Evolutionary conservation across 2,888 invertebrate species (phyloP), one percentile per base, ranked within the genome.

Genomic region (Tricholauxania praeusta): DNA sequence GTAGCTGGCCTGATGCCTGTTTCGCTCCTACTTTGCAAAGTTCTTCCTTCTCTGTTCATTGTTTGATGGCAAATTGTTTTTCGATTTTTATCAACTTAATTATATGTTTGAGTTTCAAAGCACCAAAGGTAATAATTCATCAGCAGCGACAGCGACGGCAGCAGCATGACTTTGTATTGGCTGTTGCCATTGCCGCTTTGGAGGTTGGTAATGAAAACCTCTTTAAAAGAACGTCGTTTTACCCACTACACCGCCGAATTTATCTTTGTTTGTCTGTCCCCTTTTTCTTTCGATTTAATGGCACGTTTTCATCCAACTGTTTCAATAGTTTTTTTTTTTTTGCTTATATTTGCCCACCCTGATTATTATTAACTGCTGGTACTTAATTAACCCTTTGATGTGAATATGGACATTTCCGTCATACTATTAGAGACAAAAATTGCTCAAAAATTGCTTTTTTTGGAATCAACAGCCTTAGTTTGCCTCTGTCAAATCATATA

Each of bases 1-100:
- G 19, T 22, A 10, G 14, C 19, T 59, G 17, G 17, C 14, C 19
- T 22, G 14, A 19, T 14, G 57, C 22, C 57, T 19, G 19, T 14
- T 22, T 59, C 19, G 48, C 49, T 63, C 22, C 49, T 63, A 5
- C 7, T 57, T 57, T 57, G 14, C 57, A 28, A 57, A 57, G 28
- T 28, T 22, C 12, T 6, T 12, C 62, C 22, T 62, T 62, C 12
- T 22, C 49, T 68, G 48, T 15, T 17, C 12, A 32, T 70, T 22
- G 17, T 64, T 51, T 70, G 66, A 19, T 73, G 74, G 64, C 71
- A 74, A 72, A 74, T 74, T 75, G 69, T 75, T 75, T 74, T 71
- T 74, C 75, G 75, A 75, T 75, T 75, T 75, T 74, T 75, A 75
- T 75, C 75, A 72, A 72, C 74, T 71, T 74, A 75, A 75, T 74